Base-by-base conservation (phyloP, 2,797 vertebrate species). In the Eulemur albifrons region DNA sequence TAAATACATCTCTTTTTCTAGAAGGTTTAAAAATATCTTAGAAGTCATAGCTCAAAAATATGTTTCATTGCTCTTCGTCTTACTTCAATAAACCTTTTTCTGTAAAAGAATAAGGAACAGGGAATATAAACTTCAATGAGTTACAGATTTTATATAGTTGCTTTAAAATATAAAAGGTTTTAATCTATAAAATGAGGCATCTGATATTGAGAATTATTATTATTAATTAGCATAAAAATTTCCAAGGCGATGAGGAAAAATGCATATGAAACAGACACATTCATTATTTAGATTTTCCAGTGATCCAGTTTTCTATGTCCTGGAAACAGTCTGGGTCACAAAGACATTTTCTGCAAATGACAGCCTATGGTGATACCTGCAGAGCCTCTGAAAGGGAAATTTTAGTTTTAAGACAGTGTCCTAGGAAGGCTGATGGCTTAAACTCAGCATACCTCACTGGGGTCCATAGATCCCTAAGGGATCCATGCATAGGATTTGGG, bases 141-240 rank as follows among this genome's bases (percentile, higher is more conserved):
- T 35, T 76, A 43, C 14, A 43, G 23, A 86, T 90, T 93, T 88
- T 88, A 4, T 43, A 67, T 18, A 83, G 25, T 85, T 88, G 87
- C 4, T 86, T 93, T 59, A 88, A 85, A 95, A 85, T 88, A 57
- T 4, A 70, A 45, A 10, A 77, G 20, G 9, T 61, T 92, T 81
- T 96, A 45, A 73, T 87, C n/a, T 95, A 54, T 83, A 87, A 96
- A 84, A 76, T 69, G 35, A 97, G 23, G 30, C 17, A 67, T 59
- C 13, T 57, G 21, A 43, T 73, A 63, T 32, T 69, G 76, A 94
- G 52, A 88, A 94, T 17, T 69, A 48, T 54, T 86, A 45, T 48
- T 63, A 70, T 48, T 84, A 69, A 81, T 50, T 93, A 32, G 48
- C 11, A n/a, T 38, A 81, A 77, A 88, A 43, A 2, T 30, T 75